Evolutionary conservation across 2,797 vertebrate species (phyloP).

Genomic region (Brachyalestes nurse): DNA sequence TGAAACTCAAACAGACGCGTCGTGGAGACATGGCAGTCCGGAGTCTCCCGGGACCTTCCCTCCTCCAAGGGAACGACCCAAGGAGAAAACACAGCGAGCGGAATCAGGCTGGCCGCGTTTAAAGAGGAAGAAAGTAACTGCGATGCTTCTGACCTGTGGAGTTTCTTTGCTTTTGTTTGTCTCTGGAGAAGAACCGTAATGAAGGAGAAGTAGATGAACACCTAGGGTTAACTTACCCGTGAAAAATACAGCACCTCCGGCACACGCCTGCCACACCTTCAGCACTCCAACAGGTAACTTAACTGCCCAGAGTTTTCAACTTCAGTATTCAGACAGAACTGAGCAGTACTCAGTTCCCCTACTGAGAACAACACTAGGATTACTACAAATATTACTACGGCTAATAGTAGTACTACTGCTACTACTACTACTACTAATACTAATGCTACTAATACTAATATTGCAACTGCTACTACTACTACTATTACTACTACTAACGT

Average conservation of each 20-base stretch:
- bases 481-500: too few species aligned
- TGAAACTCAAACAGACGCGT: constrained; percentile 62
- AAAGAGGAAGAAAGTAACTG: constrained; percentile 24
- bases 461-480: too few species aligned
- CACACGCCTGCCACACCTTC: constrained; percentile 78
- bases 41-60: constrained; percentile 64
- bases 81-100: constrained; percentile 45
- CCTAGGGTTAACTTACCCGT: constrained; percentile 60
- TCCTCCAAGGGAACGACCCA: constrained; percentile 52
- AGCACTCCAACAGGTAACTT: constrained; percentile 73
- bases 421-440: too few species aligned
- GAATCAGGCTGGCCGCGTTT: constrained; percentile 8
- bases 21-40: constrained; percentile 70
- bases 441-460: too few species aligned
- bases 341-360: too few species aligned
- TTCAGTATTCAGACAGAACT: too few species aligned
- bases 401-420: too few species aligned
- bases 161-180: constrained; percentile 15
- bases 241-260: constrained; percentile 72
- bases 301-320: too few species aligned
- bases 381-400: too few species aligned
- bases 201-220: constrained; percentile 63
- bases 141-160: constrained; percentile 32
- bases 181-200: constrained; percentile 49
- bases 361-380: too few species aligned